Conservation (phyloP, 2,113 vertebrate genomes). For the Tragelaphus buxtoni region DNA sequence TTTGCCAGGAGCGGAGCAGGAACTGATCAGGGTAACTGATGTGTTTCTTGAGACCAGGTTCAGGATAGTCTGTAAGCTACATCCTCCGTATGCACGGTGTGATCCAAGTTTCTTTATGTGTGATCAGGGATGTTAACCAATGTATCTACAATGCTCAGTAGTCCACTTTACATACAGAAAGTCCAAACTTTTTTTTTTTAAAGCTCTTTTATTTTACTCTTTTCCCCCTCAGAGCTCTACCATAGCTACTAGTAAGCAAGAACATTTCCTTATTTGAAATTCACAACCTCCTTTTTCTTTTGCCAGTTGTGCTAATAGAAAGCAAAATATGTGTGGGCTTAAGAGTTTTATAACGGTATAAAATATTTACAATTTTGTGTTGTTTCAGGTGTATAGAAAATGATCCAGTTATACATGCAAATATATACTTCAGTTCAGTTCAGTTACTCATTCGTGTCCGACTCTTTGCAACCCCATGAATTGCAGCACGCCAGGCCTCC, state of each 20-base stretch:
- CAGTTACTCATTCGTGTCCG: too few species aligned
- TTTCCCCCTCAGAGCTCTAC: background rate
- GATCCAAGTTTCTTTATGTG: background rate
- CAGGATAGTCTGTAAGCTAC: background rate
- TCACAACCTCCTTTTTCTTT: background rate
- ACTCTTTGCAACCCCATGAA: too few species aligned
- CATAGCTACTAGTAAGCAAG: background rate
- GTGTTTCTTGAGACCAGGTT: background rate
- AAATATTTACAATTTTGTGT: background rate
- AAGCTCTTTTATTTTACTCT: background rate
- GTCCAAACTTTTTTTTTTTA: background rate
- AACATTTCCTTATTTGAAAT: conserved; percentile 20
- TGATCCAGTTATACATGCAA: background rate
- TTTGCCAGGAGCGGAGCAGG: background rate
- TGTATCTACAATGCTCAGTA: background rate
- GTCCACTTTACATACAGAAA: background rate
- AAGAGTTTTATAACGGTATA: background rate
- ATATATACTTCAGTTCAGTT: background rate
- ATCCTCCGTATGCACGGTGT: too few species aligned
- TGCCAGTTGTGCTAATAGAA: background rate
- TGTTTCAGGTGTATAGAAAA: background rate
- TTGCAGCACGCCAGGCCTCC: too few species aligned
- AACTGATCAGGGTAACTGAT: background rate
- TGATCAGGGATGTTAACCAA: background rate
- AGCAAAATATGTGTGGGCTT: background rate